Evolutionary conservation across 2,113 vertebrate species (phyloP), one percentile per base, ranked within the genome.

Genomic region (Reinhardtius hippoglossoides): DNA sequence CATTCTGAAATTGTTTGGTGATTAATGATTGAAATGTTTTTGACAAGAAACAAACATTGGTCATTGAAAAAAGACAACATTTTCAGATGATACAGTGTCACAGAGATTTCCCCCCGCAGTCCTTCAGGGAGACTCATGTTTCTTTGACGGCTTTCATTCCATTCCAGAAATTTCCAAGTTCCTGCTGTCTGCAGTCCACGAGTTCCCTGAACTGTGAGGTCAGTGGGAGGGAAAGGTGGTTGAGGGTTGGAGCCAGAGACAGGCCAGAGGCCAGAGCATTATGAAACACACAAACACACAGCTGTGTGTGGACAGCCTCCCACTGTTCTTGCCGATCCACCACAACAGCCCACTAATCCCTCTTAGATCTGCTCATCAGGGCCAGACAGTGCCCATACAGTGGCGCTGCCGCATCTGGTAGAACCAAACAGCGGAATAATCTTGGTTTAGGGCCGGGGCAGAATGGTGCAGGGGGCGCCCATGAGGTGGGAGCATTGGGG

Each of bases 251-350:
- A 88, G 76, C 88, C 85, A 79, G 83, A 84, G 77, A 20, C 67
- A 59, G 81, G 83, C 82, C 83, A 84, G 84, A 87, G 86, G 88
- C 92, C 78, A 71, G 67, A 76, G 74, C 59, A 76, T 93, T 92
- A 91, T 91, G 91, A 93, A 93, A 93, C 89, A 87, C 88, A 87
- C 85, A 91, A 87, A 87, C 87, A 54, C 84, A 90, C 91, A 94
- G 91, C 89, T 93, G 92, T 93, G 91, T 92, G 85, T 92, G 88
- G 85, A 93, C 80, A 85, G 87, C 88, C 85, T 90, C 89, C 89
- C 82, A 87, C 88, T 84, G 88, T 84, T 92, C 84, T 74, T 74
- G 80, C 83, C 81, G 71, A 83, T 81, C 76, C 82, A 87, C 76
- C 86, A 85, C 89, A 86, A 91, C 88, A 92, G 69, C 70, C 67